These are phyloP conservation scores for Glyptemys insculpta DNA, from an alignment of 2,797 vertebrate genomes.

Conservation along the genomic window DNA sequence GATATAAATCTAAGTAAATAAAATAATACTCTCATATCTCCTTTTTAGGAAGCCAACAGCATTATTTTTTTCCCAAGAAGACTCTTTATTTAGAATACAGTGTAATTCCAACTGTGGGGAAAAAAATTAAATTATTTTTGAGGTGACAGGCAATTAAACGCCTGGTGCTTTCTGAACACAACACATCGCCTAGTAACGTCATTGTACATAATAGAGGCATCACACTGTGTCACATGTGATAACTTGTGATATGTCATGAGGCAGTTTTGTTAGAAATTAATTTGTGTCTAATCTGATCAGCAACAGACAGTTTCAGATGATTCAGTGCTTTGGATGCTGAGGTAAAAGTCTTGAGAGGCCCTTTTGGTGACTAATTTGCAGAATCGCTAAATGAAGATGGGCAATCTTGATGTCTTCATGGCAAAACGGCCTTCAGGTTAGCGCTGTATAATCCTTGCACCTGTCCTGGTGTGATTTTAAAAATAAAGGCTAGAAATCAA, in stretches of 20 bases:
- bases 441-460: not conserved
- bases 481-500: slow-evolving; percentile 22
- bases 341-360: not conserved
- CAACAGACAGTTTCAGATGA: slow-evolving; percentile 27
- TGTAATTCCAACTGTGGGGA: not conserved
- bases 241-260: slow-evolving; percentile 35
- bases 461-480: slow-evolving; percentile 11
- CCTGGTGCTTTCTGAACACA: slow-evolving; percentile 35
- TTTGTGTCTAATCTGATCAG: slow-evolving; percentile 52
- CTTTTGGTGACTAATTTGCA: slow-evolving; percentile 3
- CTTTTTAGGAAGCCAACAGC: not conserved
- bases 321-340: not conserved
- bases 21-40: not conserved
- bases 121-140: slow-evolving; percentile 38
- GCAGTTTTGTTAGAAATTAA: slow-evolving; percentile 63
- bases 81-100: not conserved
- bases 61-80: not conserved
- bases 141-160: slow-evolving; percentile 25
- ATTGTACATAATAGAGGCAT: not conserved
- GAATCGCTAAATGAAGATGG: not conserved
- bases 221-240: not conserved
- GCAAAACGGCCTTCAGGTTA: not conserved
- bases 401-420: not conserved
- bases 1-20: not conserved
- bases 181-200: slow-evolving; percentile 36